Percentiles rank a stretch among this genome's conserved stretches.
Conservation (phyloP, 2,113 vertebrate species). For the human (Homo sapiens) region GRCh38 chr3:133005501-133006000, state of each 20-base stretch:
- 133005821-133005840: neutral
- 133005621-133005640: too few species aligned
- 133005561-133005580: too few species aligned
- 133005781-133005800: neutral
- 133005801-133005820: neutral
- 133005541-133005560: too few species aligned
- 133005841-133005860: neutral
- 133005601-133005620: too few species aligned
- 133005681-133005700: neutral
- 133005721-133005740: neutral
- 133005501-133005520: too few species aligned
- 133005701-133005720: neutral
- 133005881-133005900: neutral
- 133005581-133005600: too few species aligned
- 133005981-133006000: neutral
- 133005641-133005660: too few species aligned
- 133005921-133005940: neutral
- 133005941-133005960: neutral
- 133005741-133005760: neutral
- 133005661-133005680: neutral
- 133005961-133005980: neutral
- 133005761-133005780: neutral
- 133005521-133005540: too few species aligned
- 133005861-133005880: neutral
- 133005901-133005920: neutral